A percentile compares a stretch with the other conserved stretches of the same genome.
These are phyloP conservation scores for Anthonomus grandis DNA, from an alignment of 1,140 invertebrate species.

Conservation along the genomic window DNA sequence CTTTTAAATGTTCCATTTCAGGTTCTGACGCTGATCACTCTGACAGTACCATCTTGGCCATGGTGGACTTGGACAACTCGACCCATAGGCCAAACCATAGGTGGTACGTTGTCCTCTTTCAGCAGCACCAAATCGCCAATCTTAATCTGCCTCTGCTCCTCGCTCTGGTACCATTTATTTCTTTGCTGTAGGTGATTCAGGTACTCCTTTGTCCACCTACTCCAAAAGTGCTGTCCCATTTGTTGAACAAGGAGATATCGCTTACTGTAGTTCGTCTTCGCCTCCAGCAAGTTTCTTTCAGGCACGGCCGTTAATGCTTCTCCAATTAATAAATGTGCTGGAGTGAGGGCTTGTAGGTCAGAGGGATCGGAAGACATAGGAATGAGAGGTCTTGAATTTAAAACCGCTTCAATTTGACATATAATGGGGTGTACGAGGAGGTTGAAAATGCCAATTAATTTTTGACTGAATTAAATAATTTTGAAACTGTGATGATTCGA, in stretches of 20 bases:
- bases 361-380: slow-evolving; percentile 30
- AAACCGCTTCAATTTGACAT: slow-evolving; percentile 35
- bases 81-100: no score
- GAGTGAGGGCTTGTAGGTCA: slow-evolving; percentile 35
- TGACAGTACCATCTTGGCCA: no score
- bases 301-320: slow-evolving; percentile 40
- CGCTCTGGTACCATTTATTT: not conserved
- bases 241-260: slow-evolving; percentile 34
- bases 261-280: slow-evolving; percentile 19
- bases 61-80: no score
- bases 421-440: slow-evolving; percentile 35
- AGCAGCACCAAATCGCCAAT: no score
- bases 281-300: slow-evolving; percentile 29
- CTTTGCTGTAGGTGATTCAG: slow-evolving; percentile 27
- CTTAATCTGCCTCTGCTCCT: no score
- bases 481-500: not conserved
- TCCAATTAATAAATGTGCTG: slow-evolving; percentile 41
- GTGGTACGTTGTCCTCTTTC: no score
- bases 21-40: no score
- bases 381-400: slow-evolving; percentile 35
- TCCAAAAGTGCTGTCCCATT: slow-evolving; percentile 32
- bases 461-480: slow-evolving; percentile 2
- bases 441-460: slow-evolving; percentile 46
- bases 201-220: slow-evolving; percentile 32
- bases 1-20: no score